phyloP scores from a whole-genome alignment of 2,113 vertebrate species.

The Sciurus niger region DNA sequence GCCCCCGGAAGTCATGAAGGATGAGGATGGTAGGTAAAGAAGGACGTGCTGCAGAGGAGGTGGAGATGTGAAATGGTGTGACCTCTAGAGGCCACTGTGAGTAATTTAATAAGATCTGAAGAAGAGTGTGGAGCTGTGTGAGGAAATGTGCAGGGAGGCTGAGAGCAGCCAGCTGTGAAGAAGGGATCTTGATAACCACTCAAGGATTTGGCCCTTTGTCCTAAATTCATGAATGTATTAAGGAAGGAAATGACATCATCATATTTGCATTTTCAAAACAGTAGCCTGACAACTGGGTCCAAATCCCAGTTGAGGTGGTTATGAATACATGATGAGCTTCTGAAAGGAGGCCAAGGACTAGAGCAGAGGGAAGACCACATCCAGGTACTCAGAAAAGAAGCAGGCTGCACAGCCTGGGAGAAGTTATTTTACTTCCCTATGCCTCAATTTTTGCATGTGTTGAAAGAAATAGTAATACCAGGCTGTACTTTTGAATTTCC shows the following conservation, averaged over 20 bases:
- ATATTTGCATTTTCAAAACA: constrained; percentile 3
- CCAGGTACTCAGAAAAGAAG: neutral
- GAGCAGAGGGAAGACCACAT: neutral
- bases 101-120: neutral
- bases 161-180: neutral
- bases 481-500: neutral
- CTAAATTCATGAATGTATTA: neutral
- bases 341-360: neutral
- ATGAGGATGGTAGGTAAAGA: neutral
- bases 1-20: neutral
- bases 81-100: neutral
- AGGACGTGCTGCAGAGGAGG: neutral
- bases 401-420: neutral
- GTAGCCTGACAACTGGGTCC: neutral
- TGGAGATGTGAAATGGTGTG: neutral
- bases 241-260: neutral
- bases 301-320: neutral
- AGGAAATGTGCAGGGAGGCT: neutral
- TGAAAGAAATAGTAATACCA: neutral
- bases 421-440: neutral
- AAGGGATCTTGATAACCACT: neutral
- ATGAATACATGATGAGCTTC: neutral
- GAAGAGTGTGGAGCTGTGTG: neutral
- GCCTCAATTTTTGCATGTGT: neutral
- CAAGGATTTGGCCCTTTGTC: neutral